Conservation (phyloP, 2,113 vertebrate genomes). For the Montifringilla adamsi region DNA sequence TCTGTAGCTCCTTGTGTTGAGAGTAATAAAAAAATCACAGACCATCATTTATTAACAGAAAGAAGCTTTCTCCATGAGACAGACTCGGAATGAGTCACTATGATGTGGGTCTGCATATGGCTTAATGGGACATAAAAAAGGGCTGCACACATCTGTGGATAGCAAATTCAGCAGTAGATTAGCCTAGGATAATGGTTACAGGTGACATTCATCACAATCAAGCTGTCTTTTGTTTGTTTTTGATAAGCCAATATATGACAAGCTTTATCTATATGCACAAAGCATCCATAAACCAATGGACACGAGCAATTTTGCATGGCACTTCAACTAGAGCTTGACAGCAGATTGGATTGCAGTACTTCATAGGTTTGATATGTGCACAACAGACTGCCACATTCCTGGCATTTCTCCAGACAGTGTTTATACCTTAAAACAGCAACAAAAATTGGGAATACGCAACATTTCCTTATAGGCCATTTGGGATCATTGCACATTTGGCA, state of each 20-base stretch:
- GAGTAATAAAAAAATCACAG: not conserved
- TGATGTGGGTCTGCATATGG: not conserved
- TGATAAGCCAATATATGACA: constrained; percentile 37
- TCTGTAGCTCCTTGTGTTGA: not conserved
- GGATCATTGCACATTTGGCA: constrained; percentile 5
- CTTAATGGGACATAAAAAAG: constrained; percentile 14
- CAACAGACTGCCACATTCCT: constrained; percentile 33
- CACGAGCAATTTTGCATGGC: not conserved
- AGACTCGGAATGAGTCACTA: not conserved
- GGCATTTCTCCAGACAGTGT: constrained; percentile 25
- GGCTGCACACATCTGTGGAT: not conserved
- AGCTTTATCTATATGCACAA: not conserved
- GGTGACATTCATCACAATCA: constrained; percentile 41
- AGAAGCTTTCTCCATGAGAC: not conserved
- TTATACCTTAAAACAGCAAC: constrained; percentile 19
- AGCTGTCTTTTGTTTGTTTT: constrained; percentile 25
- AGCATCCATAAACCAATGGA: constrained; percentile 27
- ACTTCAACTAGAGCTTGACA: constrained; percentile 36
- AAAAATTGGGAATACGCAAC: not conserved
- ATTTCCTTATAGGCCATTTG: constrained; percentile 1
- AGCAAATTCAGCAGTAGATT: constrained; percentile 25
- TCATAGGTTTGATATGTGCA: not conserved
- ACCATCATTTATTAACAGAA: not conserved
- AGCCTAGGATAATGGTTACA: constrained; percentile 23
- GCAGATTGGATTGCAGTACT: not conserved